Percentiles rank a stretch among this genome's conserved stretches.
Conservation (phyloP, 2,113 vertebrate species). For the Gopherus flavomarginatus region DNA sequence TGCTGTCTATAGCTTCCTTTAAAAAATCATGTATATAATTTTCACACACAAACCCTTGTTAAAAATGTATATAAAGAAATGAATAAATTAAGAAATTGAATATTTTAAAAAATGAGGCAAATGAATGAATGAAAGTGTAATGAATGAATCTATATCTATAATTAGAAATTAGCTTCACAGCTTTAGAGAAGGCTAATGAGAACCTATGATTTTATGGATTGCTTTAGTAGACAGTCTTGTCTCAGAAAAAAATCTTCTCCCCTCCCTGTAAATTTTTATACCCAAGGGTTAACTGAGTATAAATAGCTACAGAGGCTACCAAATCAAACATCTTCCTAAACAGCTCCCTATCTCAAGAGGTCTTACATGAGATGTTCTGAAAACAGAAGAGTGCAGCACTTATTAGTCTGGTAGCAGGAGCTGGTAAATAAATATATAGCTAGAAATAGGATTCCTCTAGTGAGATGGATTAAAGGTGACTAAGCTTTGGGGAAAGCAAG, state of each 20-base stretch:
- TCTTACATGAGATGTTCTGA: neutral
- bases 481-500: neutral
- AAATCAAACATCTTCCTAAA: neutral
- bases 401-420: neutral
- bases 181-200: neutral
- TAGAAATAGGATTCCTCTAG: neutral
- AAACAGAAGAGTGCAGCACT: neutral
- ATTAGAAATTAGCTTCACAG: neutral
- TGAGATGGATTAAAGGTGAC: neutral
- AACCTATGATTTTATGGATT: neutral
- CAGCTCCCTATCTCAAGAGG: neutral
- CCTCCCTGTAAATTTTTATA: neutral
- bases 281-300: neutral
- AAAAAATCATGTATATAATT: neutral
- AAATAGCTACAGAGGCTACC: neutral
- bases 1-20: neutral
- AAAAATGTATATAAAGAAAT: neutral
- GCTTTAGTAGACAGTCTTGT: neutral
- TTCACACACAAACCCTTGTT: neutral
- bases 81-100: neutral
- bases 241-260: fast-evolving
- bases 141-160: neutral
- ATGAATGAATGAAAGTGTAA: neutral
- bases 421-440: neutral
- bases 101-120: neutral